Base-by-base conservation (phyloP, 2,888 invertebrate genomes). In the Erebia epiphron region DNA sequence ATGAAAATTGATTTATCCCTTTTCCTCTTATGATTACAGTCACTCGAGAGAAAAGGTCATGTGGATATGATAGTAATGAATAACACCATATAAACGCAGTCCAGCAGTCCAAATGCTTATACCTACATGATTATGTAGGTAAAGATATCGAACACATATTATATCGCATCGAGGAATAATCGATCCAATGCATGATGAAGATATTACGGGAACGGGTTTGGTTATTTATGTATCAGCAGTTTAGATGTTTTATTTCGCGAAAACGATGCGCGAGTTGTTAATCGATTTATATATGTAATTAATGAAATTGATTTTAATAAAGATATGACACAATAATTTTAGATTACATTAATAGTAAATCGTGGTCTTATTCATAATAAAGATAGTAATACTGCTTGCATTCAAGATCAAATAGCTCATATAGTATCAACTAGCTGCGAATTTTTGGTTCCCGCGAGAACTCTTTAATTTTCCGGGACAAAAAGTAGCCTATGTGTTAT, bases 131-230 rank as follows among this genome's bases (percentile, higher is more conserved):
- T 21, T 14, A 57, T 21, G 5, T 7, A 21, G 43, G 41, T 21
- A 63, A 61, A 61, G 58, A 50, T 68, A 70, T 65, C 46, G 49
- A 65, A 49, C 41, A 62, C 56, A 65, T 79, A 35, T 26, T 26
- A 35, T 35, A 79, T 77, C 82, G 81, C 82, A 79, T 79, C 83
- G 81, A 14, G 49, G 84, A 82, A 82, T 88, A 89, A 91, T 91
- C 90, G 91, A 90, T 90, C 84, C 88, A 87, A 86, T 88, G 66
- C 90, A 90, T 87, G 88, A 92, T 91, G 88, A 91, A 91, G 91
- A 90, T 90, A 90, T 91, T 89, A 87, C 84, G 78, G 80, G 80
- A 84, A 83, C 87, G 82, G 84, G 86, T 87, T 86, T 83, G 77
- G 79, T 82, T 90, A 90, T 90, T 89, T 88, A 86, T 89, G 88